phyloP scores from a whole-genome alignment of 2,113 vertebrate genomes.

The Benitochromis conjunctus region DNA sequence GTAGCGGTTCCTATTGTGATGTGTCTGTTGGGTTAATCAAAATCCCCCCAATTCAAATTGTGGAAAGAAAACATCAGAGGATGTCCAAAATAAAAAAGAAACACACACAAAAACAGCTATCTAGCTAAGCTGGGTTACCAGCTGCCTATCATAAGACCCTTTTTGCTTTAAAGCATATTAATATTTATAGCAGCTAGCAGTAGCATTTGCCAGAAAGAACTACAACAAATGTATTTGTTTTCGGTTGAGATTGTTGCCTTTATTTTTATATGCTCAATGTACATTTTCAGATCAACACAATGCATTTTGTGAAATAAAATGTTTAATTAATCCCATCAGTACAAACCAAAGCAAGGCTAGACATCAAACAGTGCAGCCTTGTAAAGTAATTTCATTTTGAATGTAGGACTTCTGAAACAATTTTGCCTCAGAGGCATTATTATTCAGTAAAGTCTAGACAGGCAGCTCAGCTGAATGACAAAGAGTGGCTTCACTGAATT shows the following conservation, averaged over 20 bases:
- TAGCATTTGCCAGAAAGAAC: too few species aligned
- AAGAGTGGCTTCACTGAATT: neutral
- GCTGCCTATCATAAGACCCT: too few species aligned
- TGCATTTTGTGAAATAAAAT: neutral
- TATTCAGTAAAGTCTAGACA: conserved; percentile 7
- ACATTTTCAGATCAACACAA: neutral
- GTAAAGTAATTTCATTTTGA: neutral
- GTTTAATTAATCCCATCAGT: neutral
- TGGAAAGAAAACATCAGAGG: neutral
- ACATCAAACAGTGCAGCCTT: neutral
- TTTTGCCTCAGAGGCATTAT: conserved; percentile 1
- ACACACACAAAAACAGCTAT: too few species aligned
- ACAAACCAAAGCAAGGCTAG: neutral
- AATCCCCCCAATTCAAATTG: neutral
- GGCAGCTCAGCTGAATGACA: conserved; percentile 6
- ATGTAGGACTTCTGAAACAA: neutral
- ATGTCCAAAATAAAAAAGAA: neutral
- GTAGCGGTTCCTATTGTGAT: neutral
- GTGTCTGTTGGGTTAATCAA: neutral
- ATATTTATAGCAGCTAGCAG: too few species aligned
- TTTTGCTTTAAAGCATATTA: too few species aligned
- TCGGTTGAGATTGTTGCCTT: neutral
- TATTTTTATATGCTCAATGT: neutral
- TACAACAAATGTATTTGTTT: too few species aligned
- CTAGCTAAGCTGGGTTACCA: too few species aligned